Evolutionary conservation across 2,888 invertebrate species (phyloP), one percentile per base, ranked within the genome.

Genomic region (Pogonocherus hispidulus): DNA sequence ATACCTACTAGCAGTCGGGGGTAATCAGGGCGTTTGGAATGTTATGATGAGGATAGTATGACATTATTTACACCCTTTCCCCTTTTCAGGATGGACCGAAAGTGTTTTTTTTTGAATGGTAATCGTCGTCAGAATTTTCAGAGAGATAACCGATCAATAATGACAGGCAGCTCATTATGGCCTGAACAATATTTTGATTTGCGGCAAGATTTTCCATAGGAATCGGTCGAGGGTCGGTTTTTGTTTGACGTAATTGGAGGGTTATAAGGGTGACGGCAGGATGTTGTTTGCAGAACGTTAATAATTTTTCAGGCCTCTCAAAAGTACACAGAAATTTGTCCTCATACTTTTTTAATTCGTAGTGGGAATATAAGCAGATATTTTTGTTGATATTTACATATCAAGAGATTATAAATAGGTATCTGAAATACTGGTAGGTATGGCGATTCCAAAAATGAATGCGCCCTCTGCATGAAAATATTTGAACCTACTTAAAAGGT

Each of bases 131-230:
- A 18, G 3, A 41, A n/a, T 41, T 56, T 56, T 35, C 37, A 20
- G 19, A 41, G 9, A n/a, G 8, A n/a, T 8, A 14, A 22, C 35
- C 41, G 41, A 22, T 56, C 41, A 56, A 56, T 41, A 56, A 56
- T 54, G 41, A 14, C 20, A n/a, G n/a, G 56, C 22, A 56, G 41
- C 41, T 56, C n/a, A n/a, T 20, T 56, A 41, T 20, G 56, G 14
- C n/a, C 20, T 18, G 22, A 3, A 4, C 20, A n/a, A 41, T 22
- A 20, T 19, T 16, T 37, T n/a, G 27, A 8, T 56, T 55, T 41
- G 37, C 11, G 56, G 37, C 4, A 9, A 1, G 16, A n/a, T 32
- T 52, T 32, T 52, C 14, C 49, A 22, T n/a, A 22, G 22, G 14
- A 49, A 22, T 49, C 22, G 6, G n/a, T 22, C 11, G 49, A 5